Conservation (phyloP, 2,888 invertebrate genomes). For the Hipparchia semele region DNA sequence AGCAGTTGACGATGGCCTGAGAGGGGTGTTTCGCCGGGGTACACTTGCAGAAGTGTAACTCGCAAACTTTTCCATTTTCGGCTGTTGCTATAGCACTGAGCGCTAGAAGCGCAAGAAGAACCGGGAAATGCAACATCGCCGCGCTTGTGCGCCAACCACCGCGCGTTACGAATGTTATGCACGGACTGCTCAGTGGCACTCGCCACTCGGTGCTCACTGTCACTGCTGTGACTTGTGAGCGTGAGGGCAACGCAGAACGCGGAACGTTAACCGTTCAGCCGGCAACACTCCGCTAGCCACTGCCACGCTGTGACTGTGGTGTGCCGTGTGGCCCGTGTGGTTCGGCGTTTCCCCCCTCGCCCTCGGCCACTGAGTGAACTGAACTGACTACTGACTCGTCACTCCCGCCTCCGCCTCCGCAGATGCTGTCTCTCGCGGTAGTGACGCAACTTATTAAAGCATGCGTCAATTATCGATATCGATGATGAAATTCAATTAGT, state of each 20-base stretch:
- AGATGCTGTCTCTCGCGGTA: slow-evolving; percentile 52
- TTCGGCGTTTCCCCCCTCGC: slow-evolving; percentile 14
- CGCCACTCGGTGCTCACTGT: too few relatives aligned
- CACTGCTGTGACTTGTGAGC: slow-evolving; percentile 42
- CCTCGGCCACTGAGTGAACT: slow-evolving; percentile 21
- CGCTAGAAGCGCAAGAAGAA: slow-evolving; percentile 76
- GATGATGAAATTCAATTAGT: slow-evolving; percentile 58
- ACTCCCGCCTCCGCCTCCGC: slow-evolving; percentile 39
- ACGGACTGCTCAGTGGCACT: slow-evolving; percentile 48
- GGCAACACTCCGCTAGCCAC: slow-evolving; percentile 16
- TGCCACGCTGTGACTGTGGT: background rate
- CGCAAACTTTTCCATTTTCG: slow-evolving; percentile 73
- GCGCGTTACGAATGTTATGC: slow-evolving; percentile 64
- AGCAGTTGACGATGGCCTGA: slow-evolving; percentile 86
- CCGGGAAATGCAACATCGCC: slow-evolving; percentile 66
- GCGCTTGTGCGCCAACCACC: slow-evolving; percentile 67
- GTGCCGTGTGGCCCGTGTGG: too few relatives aligned
- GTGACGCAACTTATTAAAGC: slow-evolving; percentile 56
- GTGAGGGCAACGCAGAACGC: slow-evolving; percentile 5
- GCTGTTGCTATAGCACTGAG: slow-evolving; percentile 62
- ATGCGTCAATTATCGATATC: slow-evolving; percentile 65
- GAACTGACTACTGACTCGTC: slow-evolving; percentile 29
- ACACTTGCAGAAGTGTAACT: slow-evolving; percentile 82
- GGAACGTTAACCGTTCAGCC: background rate
- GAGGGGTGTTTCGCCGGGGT: slow-evolving; percentile 78